Evolutionary conservation across 2,113 vertebrate genomes (phyloP).

Genomic region (Coptodon bakossiorum): DNA sequence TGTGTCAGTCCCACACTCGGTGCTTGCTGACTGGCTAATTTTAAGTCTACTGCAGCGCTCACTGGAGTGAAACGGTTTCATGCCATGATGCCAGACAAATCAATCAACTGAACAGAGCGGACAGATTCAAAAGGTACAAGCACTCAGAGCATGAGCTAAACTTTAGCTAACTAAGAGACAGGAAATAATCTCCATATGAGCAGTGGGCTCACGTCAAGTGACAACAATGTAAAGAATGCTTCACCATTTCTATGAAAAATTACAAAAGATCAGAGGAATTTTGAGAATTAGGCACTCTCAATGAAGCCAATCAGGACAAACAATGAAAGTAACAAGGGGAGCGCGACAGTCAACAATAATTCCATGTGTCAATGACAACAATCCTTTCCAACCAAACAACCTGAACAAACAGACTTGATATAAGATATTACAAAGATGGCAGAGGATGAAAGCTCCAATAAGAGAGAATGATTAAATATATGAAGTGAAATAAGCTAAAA

Average conservation of each 20-base stretch:
- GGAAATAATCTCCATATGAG: background rate
- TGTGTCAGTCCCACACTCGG: background rate
- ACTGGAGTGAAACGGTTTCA: background rate
- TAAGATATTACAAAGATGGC: background rate
- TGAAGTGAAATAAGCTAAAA: background rate
- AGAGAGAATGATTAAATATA: background rate
- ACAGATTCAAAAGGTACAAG: background rate
- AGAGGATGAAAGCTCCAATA: background rate
- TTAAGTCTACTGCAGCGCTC: background rate
- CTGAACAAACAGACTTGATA: background rate
- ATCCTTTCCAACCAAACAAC: background rate
- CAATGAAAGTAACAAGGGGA: background rate
- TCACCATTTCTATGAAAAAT: background rate
- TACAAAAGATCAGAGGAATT: background rate
- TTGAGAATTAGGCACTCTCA: background rate
- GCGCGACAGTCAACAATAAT: background rate
- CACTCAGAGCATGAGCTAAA: background rate
- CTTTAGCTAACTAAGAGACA: background rate
- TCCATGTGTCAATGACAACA: background rate
- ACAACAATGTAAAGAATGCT: background rate
- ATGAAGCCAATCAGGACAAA: background rate
- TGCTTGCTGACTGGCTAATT: background rate
- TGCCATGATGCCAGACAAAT: background rate
- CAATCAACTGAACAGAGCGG: background rate
- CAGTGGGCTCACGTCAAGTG: background rate